Evolutionary conservation across 2,797 vertebrate species (phyloP), one percentile per base, ranked within the genome.

Genomic region (Onychomys arenicola): DNA sequence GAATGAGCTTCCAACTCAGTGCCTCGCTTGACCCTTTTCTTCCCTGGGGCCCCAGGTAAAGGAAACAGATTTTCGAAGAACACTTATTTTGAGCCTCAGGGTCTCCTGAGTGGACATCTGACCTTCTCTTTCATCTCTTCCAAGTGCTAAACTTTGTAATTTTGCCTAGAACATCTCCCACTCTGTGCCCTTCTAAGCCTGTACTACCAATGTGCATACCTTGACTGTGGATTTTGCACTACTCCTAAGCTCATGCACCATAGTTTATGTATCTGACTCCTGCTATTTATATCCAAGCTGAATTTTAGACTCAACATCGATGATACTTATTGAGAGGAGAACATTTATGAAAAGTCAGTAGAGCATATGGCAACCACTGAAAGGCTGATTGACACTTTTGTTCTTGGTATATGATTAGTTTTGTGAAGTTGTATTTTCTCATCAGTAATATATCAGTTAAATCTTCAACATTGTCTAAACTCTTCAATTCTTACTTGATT

Each of bases 401-500:
- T 55, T 90, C 94, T 95, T 77, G 27, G 4, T 63, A 43, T 65
- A 52, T 93, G 65, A 85, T 93, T 90, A 46, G 27, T 93, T 93
- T 52, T 63, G 67, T 73, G 49, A 94, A 49, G 29, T 77, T 90
- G n/a, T 34, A 57, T 21, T 91, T 93, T 49, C 55, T 32, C 46
- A 80, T 88, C 81, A 77, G 57, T 67, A 81, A 85, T 8, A n/a
- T n/a, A 19, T 25, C 5, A 29, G 40, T 25, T 34, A 37, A 40
- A 73, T 82, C 94, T 88, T 84, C 86, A 75, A 34, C 80, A 13
- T 13, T 76, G 34, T 16, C 25, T 82, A 57, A 73, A 71, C 75
- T 85, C 49, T 85, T 94, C 52, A 29, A 34, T 95, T 92, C 40
- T 91, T 32, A 65, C 25, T 91, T 94, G 49, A 40, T 90, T 94